Evolutionary conservation across 2,888 invertebrate genomes (phyloP).

Genomic region (Dryobotodes eremita): DNA sequence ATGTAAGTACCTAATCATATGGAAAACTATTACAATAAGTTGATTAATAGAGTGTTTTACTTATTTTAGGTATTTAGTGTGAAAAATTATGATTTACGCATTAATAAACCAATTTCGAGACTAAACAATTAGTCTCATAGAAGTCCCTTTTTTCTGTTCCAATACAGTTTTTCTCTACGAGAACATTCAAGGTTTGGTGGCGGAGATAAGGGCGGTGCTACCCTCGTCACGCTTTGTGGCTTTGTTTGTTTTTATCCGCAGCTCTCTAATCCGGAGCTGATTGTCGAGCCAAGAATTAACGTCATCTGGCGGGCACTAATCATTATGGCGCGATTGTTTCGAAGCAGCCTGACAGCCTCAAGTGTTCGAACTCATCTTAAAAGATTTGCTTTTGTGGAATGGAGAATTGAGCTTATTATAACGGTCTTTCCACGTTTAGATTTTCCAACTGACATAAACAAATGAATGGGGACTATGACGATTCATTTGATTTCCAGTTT

Average conservation of each 20-base stretch:
- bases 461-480: neutral
- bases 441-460: neutral
- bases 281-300: slow-evolving; percentile 65
- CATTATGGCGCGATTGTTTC: slow-evolving; percentile 51
- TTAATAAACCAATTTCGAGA: slow-evolving; percentile 10
- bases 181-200: slow-evolving; percentile 43
- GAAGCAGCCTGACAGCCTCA: slow-evolving; percentile 26
- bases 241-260: slow-evolving; percentile 68
- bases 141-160: slow-evolving; percentile 13
- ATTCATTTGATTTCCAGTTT: neutral
- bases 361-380: slow-evolving; percentile 29
- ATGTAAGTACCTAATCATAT: neutral
- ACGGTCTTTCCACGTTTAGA: neutral
- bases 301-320: slow-evolving; percentile 55
- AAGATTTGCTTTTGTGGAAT: slow-evolving; percentile 26
- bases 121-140: slow-evolving; percentile 20
- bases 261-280: slow-evolving; percentile 64
- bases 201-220: slow-evolving; percentile 63
- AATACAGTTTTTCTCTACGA: slow-evolving; percentile 23
- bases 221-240: slow-evolving; percentile 67
- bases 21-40: neutral
- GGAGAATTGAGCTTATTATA: too few relatives aligned
- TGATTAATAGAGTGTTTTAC: neutral
- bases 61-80: neutral
- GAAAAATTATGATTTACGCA: neutral